These are phyloP conservation scores for Lampris megalopsis DNA, from an alignment of 2,113 vertebrate species.

Conservation along the genomic window DNA sequence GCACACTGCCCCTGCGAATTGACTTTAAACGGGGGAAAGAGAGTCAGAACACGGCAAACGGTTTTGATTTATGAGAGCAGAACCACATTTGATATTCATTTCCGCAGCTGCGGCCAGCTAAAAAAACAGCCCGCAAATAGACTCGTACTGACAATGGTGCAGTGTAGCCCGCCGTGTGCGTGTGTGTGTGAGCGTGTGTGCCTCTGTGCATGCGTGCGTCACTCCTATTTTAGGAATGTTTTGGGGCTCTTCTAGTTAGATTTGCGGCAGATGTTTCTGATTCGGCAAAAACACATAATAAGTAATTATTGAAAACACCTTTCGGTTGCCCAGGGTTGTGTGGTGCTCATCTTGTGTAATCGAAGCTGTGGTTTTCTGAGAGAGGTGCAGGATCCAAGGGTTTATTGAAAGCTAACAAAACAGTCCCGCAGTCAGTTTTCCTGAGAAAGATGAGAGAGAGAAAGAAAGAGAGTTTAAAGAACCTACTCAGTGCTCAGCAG, in stretches of 20 bases:
- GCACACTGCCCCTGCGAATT: slow-evolving; percentile 68
- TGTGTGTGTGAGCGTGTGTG: slow-evolving; percentile 38
- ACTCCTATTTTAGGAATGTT: slow-evolving; percentile 82
- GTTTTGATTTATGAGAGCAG: slow-evolving; percentile 82
- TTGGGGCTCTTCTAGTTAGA: slow-evolving; percentile 73
- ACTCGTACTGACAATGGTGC: slow-evolving; percentile 71
- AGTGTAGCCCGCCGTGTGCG: slow-evolving; percentile 58
- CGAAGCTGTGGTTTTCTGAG: slow-evolving; percentile 63
- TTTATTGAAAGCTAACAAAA: slow-evolving; percentile 72
- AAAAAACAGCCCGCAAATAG: slow-evolving; percentile 79
- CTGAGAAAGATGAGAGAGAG: slow-evolving; percentile 56
- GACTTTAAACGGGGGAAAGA: slow-evolving; percentile 69
- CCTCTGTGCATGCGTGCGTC: slow-evolving; percentile 72
- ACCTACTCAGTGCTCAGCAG: slow-evolving; percentile 26
- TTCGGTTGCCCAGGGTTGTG: slow-evolving; percentile 71
- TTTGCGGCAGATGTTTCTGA: slow-evolving; percentile 77
- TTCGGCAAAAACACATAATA: slow-evolving; percentile 78
- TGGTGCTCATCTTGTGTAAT: slow-evolving; percentile 75
- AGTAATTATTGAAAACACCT: slow-evolving; percentile 84
- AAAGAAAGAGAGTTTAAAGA: slow-evolving; percentile 50
- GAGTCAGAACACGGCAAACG: slow-evolving; percentile 69
- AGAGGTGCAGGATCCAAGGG: slow-evolving; percentile 60
- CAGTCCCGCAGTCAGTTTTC: slow-evolving; percentile 69
- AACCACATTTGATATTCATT: slow-evolving; percentile 84
- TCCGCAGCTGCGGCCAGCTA: slow-evolving; percentile 81